Percentiles rank a stretch among this genome's conserved stretches.
Evolutionary conservation across 2,888 invertebrate species (phyloP).

Genomic region (Salticus scenicus): DNA sequence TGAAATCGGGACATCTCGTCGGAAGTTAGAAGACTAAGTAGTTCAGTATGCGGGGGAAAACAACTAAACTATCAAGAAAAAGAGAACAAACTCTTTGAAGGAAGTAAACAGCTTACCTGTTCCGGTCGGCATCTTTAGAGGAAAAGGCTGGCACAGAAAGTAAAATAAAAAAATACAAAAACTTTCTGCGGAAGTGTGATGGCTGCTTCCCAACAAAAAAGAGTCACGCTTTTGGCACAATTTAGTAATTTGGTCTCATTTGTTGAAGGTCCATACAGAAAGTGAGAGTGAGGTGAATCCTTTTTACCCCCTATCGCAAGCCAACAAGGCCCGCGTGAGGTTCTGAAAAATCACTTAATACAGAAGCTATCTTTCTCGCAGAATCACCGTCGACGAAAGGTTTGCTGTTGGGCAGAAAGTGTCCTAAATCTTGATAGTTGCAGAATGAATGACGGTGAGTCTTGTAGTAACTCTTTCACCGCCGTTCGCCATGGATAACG

Average conservation of each 20-base stretch:
- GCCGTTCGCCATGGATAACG: slow-evolving; percentile 58
- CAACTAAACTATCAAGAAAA: slow-evolving; percentile 47
- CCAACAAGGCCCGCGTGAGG: slow-evolving; percentile 43
- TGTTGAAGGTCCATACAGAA: neutral
- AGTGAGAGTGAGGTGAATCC: neutral
- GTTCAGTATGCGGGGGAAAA: slow-evolving; percentile 41
- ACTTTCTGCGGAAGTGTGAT: slow-evolving; percentile 40
- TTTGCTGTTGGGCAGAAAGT: slow-evolving; percentile 5
- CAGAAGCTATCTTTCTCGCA: neutral
- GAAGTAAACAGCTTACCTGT: slow-evolving; percentile 67
- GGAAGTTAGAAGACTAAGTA: slow-evolving; percentile 34
- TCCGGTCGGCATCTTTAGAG: slow-evolving; percentile 60
- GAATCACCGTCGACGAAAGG: slow-evolving; percentile 3
- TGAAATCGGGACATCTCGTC: slow-evolving; percentile 36
- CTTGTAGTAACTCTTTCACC: slow-evolving; percentile 59
- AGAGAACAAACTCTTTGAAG: slow-evolving; percentile 52
- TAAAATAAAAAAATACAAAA: slow-evolving; percentile 18
- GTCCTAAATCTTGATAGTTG: slow-evolving; percentile 27
- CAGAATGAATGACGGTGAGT: slow-evolving; percentile 28
- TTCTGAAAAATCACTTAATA: slow-evolving; percentile 5
- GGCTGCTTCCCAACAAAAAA: slow-evolving; percentile 20
- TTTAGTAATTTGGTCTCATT: neutral
- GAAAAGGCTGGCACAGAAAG: slow-evolving; percentile 4
- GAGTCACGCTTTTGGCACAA: slow-evolving; percentile 18
- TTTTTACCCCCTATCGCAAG: slow-evolving; percentile 41